Conservation (phyloP, 2,888 invertebrate genomes). For the Panzeria rudis region DNA sequence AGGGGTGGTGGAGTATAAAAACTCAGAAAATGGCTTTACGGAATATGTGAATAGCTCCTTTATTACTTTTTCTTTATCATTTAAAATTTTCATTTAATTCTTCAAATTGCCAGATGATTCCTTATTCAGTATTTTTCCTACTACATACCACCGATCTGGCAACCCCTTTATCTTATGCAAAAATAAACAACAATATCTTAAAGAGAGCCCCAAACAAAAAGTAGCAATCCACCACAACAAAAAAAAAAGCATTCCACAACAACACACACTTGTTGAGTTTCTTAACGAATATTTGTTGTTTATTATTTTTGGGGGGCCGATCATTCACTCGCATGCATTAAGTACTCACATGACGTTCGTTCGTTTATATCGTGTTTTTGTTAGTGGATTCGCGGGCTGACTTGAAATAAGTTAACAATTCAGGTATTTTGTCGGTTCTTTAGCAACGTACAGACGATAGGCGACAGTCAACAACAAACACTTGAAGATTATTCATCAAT, state of each 20-base stretch:
- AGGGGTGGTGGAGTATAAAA: no score
- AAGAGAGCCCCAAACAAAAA: constrained; percentile 24
- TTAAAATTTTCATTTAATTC: no score
- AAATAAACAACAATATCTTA: constrained; percentile 1
- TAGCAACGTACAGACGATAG: constrained; percentile 7
- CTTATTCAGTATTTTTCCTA: no score
- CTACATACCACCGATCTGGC: constrained; percentile 20
- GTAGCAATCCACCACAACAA: neutral
- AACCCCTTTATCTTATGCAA: neutral
- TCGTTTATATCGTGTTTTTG: constrained; percentile 27
- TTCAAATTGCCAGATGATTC: no score
- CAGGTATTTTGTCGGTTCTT: constrained; percentile 33
- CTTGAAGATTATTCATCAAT: constrained; percentile 30
- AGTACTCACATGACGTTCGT: constrained; percentile 31
- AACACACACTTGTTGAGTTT: constrained; percentile 59
- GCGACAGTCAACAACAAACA: constrained; percentile 24
- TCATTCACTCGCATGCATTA: constrained; percentile 18
- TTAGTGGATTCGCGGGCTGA: constrained; percentile 7
- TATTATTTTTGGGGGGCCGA: constrained; percentile 28
- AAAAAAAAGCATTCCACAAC: neutral
- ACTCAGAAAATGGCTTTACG: no score
- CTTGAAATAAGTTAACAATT: constrained; percentile 37
- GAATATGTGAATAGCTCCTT: no score
- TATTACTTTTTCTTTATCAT: no score
- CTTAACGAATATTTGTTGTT: constrained; percentile 22